Evolutionary conservation across 2,113 vertebrate species (phyloP), one percentile per base, ranked within the genome.

Genomic region (Australoheros scitulus): DNA sequence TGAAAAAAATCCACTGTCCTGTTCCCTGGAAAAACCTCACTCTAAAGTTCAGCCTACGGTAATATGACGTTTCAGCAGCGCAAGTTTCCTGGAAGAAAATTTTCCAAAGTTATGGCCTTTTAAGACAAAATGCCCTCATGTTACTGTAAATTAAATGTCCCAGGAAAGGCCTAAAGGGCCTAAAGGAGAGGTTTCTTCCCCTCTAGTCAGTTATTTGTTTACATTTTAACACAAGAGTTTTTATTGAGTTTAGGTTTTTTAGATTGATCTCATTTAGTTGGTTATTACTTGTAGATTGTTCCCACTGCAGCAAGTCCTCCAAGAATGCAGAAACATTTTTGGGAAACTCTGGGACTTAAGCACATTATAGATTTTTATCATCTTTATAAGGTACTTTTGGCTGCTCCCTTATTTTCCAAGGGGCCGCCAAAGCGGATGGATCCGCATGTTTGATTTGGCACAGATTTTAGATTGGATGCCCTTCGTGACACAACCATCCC

Each of bases 141-240:
- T 36, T 32, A 14, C 56, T 43, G 7, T 20, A 59, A 68, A 56
- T 32, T 3, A 7, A 72, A 6, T 2, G 20, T 85, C 3, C 75
- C 11, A 26, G 80, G 50, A 86, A 72, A 64, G 3, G 4, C 57
- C 88, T 47, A 89, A 86, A 78, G 70, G 3, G 4, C 57, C 88
- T 47, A 89, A 86, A 78, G 70, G 15, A 52, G 34, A 55, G n/a
- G 13, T 38, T 76, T 20, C 50, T 70, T 70, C 2, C 11, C 50
- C 20, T 15, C 20, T 70, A 29, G 24, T 70, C 18, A 11, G 24
- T 3, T 47, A 47, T 47, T 47, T 47, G 11, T 47, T 47, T 11
- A 47, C 13, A 70, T 70, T 70, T 70, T 7, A 70, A 70, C 36
- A 17, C 13, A 43, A 65, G 2, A 34, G 32, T 50, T 17, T 50